Evolutionary conservation across 2,113 vertebrate genomes (phyloP).

Genomic region (Anser cygnoides): DNA sequence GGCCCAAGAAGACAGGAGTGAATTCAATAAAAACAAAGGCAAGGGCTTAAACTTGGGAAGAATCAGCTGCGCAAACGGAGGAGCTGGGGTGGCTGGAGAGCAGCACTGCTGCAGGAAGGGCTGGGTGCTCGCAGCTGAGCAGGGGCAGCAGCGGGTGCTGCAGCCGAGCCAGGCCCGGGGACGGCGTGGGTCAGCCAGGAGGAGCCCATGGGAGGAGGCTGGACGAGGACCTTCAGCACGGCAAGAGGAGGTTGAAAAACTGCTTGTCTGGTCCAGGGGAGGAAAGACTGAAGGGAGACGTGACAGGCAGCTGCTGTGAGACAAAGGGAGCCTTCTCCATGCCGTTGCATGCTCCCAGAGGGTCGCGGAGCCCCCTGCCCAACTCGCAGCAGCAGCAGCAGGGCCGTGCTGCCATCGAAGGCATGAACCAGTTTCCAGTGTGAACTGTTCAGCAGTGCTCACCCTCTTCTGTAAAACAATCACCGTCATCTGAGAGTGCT

Average conservation of each 20-base stretch:
- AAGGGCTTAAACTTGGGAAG: background rate
- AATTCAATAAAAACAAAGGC: constrained; percentile 20
- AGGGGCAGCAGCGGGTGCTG: background rate
- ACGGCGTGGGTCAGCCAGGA: background rate
- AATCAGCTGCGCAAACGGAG: background rate
- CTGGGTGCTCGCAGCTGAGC: background rate
- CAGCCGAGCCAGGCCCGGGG: background rate
- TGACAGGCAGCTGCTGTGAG: background rate
- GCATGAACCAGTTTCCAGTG: accelerated
- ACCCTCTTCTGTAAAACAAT: background rate
- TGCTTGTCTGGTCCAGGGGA: background rate
- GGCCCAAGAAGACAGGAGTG: background rate
- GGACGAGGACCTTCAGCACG: background rate
- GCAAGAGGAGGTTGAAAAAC: background rate
- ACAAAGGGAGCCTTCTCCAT: background rate
- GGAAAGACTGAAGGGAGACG: background rate
- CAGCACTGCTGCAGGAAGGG: background rate
- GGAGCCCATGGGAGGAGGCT: background rate
- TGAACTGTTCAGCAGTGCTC: accelerated
- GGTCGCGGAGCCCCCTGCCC: background rate
- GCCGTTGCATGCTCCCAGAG: accelerated
- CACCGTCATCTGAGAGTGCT: accelerated
- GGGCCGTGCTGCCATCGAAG: accelerated
- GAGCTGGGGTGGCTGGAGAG: background rate
- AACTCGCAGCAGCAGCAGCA: accelerated